Evolutionary conservation across 2,797 vertebrate genomes (phyloP).

Genomic region (Mormyrops attenuatus): DNA sequence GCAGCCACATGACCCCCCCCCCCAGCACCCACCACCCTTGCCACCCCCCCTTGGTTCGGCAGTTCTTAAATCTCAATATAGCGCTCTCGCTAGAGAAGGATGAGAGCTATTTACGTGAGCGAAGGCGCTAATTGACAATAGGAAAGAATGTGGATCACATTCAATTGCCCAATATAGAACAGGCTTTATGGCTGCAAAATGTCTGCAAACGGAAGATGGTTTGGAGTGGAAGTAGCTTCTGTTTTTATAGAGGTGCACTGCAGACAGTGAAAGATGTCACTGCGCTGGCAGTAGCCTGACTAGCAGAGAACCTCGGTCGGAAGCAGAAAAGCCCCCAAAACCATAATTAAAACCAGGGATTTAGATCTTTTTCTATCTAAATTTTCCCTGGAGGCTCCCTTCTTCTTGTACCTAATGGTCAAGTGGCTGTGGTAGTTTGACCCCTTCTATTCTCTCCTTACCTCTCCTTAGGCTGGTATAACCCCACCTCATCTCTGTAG

Average conservation of each 20-base stretch:
- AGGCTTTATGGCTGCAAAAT: neutral
- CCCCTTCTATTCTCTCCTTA: neutral
- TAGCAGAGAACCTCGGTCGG: neutral
- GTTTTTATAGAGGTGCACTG: neutral
- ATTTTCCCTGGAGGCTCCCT: neutral
- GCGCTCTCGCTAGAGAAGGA: neutral
- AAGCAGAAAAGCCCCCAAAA: neutral
- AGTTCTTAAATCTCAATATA: neutral
- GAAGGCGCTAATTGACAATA: slow-evolving; percentile 13
- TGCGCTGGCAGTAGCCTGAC: neutral
- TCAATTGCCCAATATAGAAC: neutral
- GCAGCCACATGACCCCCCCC: neutral
- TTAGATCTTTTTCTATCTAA: neutral
- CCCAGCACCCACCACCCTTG: no score
- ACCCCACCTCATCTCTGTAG: neutral
- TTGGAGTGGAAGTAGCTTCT: neutral
- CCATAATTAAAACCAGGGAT: neutral
- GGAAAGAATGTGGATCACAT: slow-evolving; percentile 11
- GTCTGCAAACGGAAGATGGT: neutral
- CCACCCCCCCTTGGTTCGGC: neutral
- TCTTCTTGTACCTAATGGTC: neutral
- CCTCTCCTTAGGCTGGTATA: neutral
- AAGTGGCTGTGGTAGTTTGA: neutral
- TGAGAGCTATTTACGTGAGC: neutral
- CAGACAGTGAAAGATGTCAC: neutral